phyloP scores from a whole-genome alignment of 2,888 invertebrate genomes.

The Oscheius sp. region DNA sequence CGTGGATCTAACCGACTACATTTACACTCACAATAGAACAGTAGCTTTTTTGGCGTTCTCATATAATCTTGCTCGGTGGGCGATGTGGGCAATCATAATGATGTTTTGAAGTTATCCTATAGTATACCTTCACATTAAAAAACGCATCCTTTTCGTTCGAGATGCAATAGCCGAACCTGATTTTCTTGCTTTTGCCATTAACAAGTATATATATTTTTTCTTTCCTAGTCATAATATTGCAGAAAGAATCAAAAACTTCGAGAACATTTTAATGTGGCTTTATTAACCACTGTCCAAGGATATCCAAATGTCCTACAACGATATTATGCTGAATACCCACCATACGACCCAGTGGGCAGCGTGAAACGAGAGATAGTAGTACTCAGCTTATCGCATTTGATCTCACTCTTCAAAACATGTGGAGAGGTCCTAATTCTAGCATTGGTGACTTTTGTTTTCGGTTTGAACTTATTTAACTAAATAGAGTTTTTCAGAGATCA shows the following conservation, averaged over 20 bases:
- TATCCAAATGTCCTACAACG: background rate
- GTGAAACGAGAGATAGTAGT: background rate
- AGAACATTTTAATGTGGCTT: constrained; percentile 40
- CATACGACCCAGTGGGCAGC: background rate
- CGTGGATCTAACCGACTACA: constrained; percentile 18
- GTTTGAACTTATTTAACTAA: background rate
- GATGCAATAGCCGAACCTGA: constrained; percentile 40
- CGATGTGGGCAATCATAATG: background rate
- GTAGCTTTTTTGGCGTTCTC: background rate
- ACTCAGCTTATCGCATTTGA: background rate
- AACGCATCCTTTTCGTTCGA: constrained; percentile 37
- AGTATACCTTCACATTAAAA: constrained; percentile 6
- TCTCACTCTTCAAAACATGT: background rate
- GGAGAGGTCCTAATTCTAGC: background rate
- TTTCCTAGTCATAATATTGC: background rate
- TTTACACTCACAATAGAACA: background rate
- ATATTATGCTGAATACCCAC: background rate
- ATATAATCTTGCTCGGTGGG: background rate
- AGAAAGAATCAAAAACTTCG: constrained; percentile 7
- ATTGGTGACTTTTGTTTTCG: background rate
- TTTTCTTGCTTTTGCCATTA: constrained; percentile 41
- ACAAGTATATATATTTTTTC: constrained; percentile 30
- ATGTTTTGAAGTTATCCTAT: constrained; percentile 7
- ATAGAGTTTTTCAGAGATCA: background rate
- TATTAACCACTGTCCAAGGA: constrained; percentile 29